Evolutionary conservation across 2,888 invertebrate genomes (phyloP).

Genomic region (Cephonodes hylas): DNA sequence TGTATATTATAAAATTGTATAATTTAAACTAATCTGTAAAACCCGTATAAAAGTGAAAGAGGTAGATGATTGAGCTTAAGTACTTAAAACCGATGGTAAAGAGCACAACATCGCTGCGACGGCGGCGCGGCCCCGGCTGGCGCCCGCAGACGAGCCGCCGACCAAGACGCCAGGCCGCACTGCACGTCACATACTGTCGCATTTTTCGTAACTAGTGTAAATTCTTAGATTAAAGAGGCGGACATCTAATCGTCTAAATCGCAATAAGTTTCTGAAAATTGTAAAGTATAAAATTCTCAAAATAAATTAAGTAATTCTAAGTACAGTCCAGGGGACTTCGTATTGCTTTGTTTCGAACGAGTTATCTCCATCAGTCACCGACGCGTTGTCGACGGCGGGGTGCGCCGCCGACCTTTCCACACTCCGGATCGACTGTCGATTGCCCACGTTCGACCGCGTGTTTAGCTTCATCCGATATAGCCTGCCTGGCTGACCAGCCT

Average conservation of each 20-base stretch:
- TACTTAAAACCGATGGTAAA: slow-evolving; percentile 75
- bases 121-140: slow-evolving; percentile 25
- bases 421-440: slow-evolving; percentile 60
- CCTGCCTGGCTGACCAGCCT: slow-evolving; percentile 46
- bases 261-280: slow-evolving; percentile 71
- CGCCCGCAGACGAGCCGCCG: slow-evolving; percentile 20
- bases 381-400: slow-evolving; percentile 60
- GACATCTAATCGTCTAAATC: slow-evolving; percentile 75
- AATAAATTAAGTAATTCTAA: slow-evolving; percentile 80
- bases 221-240: slow-evolving; percentile 75
- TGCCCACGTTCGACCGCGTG: slow-evolving; percentile 52
- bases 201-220: slow-evolving; percentile 50
- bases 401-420: slow-evolving; percentile 50
- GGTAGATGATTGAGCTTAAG: slow-evolving; percentile 80
- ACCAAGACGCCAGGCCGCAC: slow-evolving; percentile 30
- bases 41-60: slow-evolving; percentile 81
- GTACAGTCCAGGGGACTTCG: slow-evolving; percentile 77
- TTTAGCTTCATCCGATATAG: slow-evolving; percentile 37
- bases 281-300: slow-evolving; percentile 76
- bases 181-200: slow-evolving; percentile 39
- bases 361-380: slow-evolving; percentile 75
- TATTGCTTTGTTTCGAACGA: slow-evolving; percentile 72
- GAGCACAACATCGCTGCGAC: slow-evolving; percentile 58
- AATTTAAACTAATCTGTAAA: slow-evolving; percentile 80
- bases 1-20: slow-evolving; percentile 77